Evolutionary conservation across 2,797 vertebrate species (phyloP), one percentile per base, ranked within the genome.

Genomic region (Syngnathus acus): DNA sequence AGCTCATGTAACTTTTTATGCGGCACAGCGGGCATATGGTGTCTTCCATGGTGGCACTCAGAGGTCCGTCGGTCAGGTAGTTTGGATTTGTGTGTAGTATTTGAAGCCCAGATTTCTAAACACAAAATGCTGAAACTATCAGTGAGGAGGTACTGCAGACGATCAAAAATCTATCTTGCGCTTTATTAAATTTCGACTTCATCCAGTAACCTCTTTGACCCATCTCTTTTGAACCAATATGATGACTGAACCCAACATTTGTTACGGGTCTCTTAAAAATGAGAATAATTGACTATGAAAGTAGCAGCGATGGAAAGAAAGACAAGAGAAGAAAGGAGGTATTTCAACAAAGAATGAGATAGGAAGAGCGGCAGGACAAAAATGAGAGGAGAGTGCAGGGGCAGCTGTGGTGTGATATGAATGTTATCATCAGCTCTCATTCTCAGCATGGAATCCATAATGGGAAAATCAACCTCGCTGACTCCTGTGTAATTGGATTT

Each of bases 401-500:
- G 82, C 85, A 82, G 84, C 83, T 81, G 87, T 84, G 88, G 80
- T 73, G 85, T 77, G 80, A 84, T 88, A 85, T 82, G 74, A 83
- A 84, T 87, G 89, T 90, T 91, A 87, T 90, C 84, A 91, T 89
- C 84, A 85, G 80, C 78, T 76, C 84, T 87, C 89, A 84, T 89
- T 85, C 89, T 89, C 90, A 83, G 88, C 89, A 90, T 87, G 88
- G 86, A 89, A 90, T 81, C 82, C 90, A 85, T 91, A 92, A 93
- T 91, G 90, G 88, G 87, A 92, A 91, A 92, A 92, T 92, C 90
- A 92, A 89, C 89, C 90, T 90, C 90, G 89, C 87, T 90, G 91
- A 92, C 90, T 92, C 86, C 89, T 90, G 88, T 91, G 90, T 92
- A 92, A 93, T 92, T 91, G 91, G 92, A 93, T 93, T 93, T 93